These are phyloP conservation scores for Octopus bimaculoides DNA, from an alignment of 1,140 invertebrate species.

Conservation along the genomic window DNA sequence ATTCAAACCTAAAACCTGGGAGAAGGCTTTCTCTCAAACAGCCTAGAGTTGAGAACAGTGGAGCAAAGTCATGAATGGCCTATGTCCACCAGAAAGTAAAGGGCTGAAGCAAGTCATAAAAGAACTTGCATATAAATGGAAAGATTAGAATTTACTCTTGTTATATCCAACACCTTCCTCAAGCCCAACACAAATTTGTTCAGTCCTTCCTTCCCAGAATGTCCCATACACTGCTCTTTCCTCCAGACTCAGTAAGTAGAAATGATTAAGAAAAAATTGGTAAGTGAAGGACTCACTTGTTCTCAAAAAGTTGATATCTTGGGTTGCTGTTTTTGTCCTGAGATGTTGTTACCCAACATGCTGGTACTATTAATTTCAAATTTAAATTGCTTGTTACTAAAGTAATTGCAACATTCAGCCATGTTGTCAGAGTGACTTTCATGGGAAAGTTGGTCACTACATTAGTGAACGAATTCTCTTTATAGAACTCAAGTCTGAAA, in stretches of 20 bases:
- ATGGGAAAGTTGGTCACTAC: slow-evolving; percentile 25
- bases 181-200: background rate
- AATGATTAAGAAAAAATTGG: background rate
- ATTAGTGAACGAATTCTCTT: slow-evolving; percentile 30
- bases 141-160: background rate
- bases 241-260: background rate
- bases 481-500: slow-evolving; percentile 21
- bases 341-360: slow-evolving; percentile 38
- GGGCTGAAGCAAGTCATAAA: too few species aligned
- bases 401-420: slow-evolving; percentile 39
- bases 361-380: slow-evolving; percentile 42
- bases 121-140: too few species aligned
- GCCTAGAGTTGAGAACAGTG: too few species aligned
- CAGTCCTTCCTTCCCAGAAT: background rate
- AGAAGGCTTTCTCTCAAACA: too few species aligned
- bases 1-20: background rate
- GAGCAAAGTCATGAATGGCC: too few species aligned
- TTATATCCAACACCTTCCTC: background rate
- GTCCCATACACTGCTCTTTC: too few species aligned
- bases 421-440: slow-evolving; percentile 38
- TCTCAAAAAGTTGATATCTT: slow-evolving; percentile 29
- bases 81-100: too few species aligned
- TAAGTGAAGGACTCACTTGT: slow-evolving; percentile 31
- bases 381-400: slow-evolving; percentile 31
- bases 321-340: slow-evolving; percentile 20